Base-by-base conservation (phyloP, 2,797 vertebrate species). In the Cynopterus sphinx region DNA sequence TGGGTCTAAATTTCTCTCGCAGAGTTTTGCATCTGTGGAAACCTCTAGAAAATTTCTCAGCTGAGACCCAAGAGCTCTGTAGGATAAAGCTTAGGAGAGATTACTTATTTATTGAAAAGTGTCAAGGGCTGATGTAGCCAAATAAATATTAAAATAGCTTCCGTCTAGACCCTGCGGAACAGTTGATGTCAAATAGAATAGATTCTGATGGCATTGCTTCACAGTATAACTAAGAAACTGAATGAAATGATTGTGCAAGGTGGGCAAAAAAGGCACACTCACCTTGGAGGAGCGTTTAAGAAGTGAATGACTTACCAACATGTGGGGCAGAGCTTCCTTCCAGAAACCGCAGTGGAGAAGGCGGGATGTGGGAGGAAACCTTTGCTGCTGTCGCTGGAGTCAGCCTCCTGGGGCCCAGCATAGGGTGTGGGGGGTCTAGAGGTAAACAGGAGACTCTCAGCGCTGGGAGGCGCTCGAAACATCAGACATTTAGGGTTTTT, bases 141-240 rank as follows among this genome's bases (percentile, higher is more conserved):
- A 68, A 77, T 57, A 78, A 49, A 39, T 85, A 46, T 63, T 81
- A 21, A 81, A 81, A 85, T 33, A 68, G 41, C 61, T 87, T 78
- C 22, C 55, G 21, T 63, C 59, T 46, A 53, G 49, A 74, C n/a
- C 22, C 36, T 22, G 6, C 31, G 36, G 78, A 88, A 84, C 19
- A 87, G 77, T 36, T 67, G 65, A 51, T 94, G 91, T 78, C 73
- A 65, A 74, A 70, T 26, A 89, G 87, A 85, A 55, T 41, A 36
- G 49, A 70, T 78, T 75, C 36, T 73, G 67, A 41, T 74, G 78
- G 55, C 94, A 73, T 94, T n/a, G 22, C 74, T 87, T 90, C 78
- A 79, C 89, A 94, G 70, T n/a, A 24, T 17, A 77, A 43, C n/a
- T 81, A 90, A 70, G 51, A 90, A 85, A 65, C 53, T 28, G 68